Base-by-base conservation (phyloP, 2,113 vertebrate species). In the Eolophus roseicapilla region DNA sequence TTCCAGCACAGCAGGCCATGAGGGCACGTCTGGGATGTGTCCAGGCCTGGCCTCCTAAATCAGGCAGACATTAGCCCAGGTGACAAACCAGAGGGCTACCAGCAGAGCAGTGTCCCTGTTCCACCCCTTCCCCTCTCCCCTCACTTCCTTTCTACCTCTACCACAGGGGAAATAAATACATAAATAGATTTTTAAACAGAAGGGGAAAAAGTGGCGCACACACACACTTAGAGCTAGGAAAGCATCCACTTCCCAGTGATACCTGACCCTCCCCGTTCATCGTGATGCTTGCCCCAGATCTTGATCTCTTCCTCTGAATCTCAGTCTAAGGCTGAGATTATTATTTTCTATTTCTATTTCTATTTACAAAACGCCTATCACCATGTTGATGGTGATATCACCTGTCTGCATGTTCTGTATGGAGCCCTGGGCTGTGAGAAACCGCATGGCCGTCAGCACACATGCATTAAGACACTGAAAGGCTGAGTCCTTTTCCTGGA, bases 351-450 rank as follows among this genome's bases (percentile, higher is more conserved):
- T 50, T 15, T 50, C 23, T 57, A 14, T 57, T n/a, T n/a, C n/a
- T 10, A n/a, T 21, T 20, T 33, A 57, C 20, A 33, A 33, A 57
- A 7, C 53, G 33, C 53, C 53, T 57, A 33, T 20, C 31, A 33
- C 57, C 33, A 35, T 59, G 35, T 24, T 35, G 13, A 35, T 59
- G 57, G 14, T 3, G 21, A 35, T 59, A 35, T 35, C 57, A 59
- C 41, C 47, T 65, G 50, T 29, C 52, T 23, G 35, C 13, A 0
- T 11, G 24, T 31, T 9, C 44, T 19, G 1, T 35, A 19, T 2
- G 0, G 67, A 70, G 46, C 86, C n/a, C 1, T 0, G 0, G 31
- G 33, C 5, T 33, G n/a, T 6, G 27, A 53, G 35, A 44, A 39
- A 4, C 52, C 3, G 9, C 68, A 57, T 2, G n/a, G 3, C 60